Conservation (phyloP, 2,113 vertebrate genomes). For the Callionymus lyra region DNA sequence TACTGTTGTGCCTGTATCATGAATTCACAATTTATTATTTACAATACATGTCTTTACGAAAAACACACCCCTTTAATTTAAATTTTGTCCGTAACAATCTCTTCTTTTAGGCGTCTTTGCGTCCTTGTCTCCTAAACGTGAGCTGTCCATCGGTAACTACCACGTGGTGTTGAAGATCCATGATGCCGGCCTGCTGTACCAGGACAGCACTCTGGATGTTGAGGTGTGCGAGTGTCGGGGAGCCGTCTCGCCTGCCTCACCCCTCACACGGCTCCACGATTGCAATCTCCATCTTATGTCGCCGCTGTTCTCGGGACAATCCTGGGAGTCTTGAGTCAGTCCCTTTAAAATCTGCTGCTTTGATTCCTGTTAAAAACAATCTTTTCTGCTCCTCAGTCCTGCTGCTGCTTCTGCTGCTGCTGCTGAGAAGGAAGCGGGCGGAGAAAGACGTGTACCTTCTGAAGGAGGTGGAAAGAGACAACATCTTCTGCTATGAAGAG, state of each 20-base stretch:
- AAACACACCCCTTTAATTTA: not conserved
- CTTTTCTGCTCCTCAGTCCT: constrained; percentile 22
- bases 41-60: too few species aligned
- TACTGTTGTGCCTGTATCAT: too few species aligned
- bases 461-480: constrained; percentile 25
- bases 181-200: constrained; percentile 26
- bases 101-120: constrained; percentile 10
- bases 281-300: not conserved
- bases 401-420: constrained; percentile 35
- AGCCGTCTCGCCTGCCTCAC: constrained; percentile 19
- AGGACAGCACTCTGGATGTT: constrained; percentile 30
- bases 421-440: constrained; percentile 4
- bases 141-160: constrained; percentile 24
- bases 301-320: constrained; percentile 25
- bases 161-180: constrained; percentile 35
- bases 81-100: not conserved
- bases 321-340: constrained; percentile 33
- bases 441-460: constrained; percentile 5
- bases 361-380: not conserved
- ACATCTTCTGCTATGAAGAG: constrained; percentile 39
- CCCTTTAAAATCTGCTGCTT: not conserved
- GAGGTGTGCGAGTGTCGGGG: constrained; percentile 49
- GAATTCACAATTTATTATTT: too few species aligned
- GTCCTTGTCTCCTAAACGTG: constrained; percentile 15
- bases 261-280: not conserved